phyloP scores from a whole-genome alignment of 2,797 vertebrate species.

The Salarias fasciatus region DNA sequence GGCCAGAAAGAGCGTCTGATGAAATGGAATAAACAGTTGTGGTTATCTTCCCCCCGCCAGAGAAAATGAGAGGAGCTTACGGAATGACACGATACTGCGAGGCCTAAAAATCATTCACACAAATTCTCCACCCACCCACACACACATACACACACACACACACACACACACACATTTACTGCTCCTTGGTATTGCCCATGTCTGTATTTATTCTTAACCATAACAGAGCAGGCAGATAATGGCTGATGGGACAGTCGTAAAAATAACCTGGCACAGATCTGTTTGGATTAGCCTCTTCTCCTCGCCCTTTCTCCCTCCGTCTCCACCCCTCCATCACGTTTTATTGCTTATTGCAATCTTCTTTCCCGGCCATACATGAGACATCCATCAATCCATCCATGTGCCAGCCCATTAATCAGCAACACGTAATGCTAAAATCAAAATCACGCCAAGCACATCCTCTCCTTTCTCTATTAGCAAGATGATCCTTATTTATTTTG shows the following conservation, averaged over 20 bases:
- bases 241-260: conserved; percentile 76
- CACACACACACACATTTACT: conserved; percentile 44
- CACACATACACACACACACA: conserved; percentile 32
- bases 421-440: not conserved
- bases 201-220: conserved; percentile 79
- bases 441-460: conserved; percentile 18
- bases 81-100: conserved; percentile 32
- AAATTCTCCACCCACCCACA: conserved; percentile 25
- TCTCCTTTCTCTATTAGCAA: conserved; percentile 26
- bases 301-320: conserved; percentile 26
- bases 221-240: conserved; percentile 78
- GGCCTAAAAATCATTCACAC: conserved; percentile 31
- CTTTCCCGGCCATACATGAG: conserved; percentile 10
- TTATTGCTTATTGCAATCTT: conserved; percentile 56
- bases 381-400: conserved; percentile 28
- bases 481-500: conserved; percentile 62
- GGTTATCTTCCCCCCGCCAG: conserved; percentile 61
- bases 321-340: conserved; percentile 54
- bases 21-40: conserved; percentile 79
- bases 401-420: conserved; percentile 2
- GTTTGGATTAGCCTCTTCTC: conserved; percentile 72
- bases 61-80: conserved; percentile 20
- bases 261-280: conserved; percentile 73
- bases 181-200: conserved; percentile 62
- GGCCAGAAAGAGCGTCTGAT: conserved; percentile 79